A percentile compares a stretch with the other conserved stretches of the same genome.
Conservation (phyloP, 2,797 vertebrate genomes). For the Potorous gilbertii region DNA sequence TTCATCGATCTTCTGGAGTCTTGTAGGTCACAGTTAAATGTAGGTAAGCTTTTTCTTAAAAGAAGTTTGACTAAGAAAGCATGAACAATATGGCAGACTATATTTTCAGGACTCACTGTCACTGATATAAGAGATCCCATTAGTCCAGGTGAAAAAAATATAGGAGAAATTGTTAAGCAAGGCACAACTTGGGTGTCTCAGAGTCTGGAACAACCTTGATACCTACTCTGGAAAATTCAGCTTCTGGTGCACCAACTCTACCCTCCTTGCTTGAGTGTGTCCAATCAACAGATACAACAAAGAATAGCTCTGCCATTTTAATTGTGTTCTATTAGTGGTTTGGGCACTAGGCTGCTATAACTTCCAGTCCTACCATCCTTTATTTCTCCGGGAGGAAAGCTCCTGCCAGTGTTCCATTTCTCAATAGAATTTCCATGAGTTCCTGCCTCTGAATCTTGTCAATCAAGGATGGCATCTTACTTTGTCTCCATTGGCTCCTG, state of each 20-base stretch:
- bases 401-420: neutral
- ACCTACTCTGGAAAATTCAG: neutral
- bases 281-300: neutral
- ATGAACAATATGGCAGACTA: neutral
- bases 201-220: neutral
- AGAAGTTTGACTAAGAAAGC: neutral
- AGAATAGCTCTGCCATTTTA: neutral
- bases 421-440: neutral
- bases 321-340: neutral
- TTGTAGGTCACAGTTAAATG: neutral
- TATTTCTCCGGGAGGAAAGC: neutral
- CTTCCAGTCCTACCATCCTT: neutral
- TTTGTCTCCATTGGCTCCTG: neutral
- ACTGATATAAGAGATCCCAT: neutral
- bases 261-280: neutral
- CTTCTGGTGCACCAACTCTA: neutral
- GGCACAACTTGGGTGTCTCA: neutral
- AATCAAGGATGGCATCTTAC: neutral
- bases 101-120: neutral
- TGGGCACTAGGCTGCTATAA: neutral
- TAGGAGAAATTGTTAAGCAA: neutral
- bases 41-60: neutral
- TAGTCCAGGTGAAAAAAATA: neutral
- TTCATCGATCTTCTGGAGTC: neutral
- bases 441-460: neutral